Evolutionary conservation across 2,888 invertebrate genomes (phyloP).

Genomic region (Busseola fusca): DNA sequence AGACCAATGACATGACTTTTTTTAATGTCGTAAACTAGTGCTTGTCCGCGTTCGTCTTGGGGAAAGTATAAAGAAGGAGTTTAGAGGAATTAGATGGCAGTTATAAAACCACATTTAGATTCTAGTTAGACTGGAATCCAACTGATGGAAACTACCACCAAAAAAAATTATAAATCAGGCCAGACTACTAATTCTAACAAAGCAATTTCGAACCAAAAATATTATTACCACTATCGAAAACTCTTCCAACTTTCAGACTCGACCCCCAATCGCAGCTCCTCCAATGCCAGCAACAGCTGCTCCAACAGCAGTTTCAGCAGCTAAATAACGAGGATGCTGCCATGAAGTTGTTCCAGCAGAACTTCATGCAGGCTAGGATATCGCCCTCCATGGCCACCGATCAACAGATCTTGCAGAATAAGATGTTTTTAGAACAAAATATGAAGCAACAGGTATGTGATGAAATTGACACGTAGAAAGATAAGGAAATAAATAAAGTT

Average conservation of each 20-base stretch:
- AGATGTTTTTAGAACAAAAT: constrained; percentile 78
- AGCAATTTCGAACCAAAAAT: no score
- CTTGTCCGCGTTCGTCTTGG: no score
- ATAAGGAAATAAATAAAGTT: background rate
- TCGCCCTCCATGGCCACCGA: constrained; percentile 76
- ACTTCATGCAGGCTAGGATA: constrained; percentile 87
- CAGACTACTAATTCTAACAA: no score
- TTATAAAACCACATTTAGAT: no score
- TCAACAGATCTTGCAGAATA: constrained; percentile 78
- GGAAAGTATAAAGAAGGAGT: no score
- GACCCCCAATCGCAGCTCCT: constrained; percentile 84
- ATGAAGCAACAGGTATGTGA: constrained; percentile 77
- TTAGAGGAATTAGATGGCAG: no score
- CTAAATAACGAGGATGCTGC: constrained; percentile 85
- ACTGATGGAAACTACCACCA: no score
- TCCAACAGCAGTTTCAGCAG: constrained; percentile 89
- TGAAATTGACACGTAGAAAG: background rate
- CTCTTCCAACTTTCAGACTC: constrained; percentile 68
- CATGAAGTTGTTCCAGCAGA: constrained; percentile 89
- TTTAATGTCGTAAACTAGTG: no score
- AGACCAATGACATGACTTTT: no score
- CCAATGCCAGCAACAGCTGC: constrained; percentile 84
- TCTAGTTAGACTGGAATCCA: no score
- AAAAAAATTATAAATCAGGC: no score
- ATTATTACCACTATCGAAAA: no score